Evolutionary conservation across 2,888 invertebrate genomes (phyloP).

Genomic region (Crioceris asparagi): DNA sequence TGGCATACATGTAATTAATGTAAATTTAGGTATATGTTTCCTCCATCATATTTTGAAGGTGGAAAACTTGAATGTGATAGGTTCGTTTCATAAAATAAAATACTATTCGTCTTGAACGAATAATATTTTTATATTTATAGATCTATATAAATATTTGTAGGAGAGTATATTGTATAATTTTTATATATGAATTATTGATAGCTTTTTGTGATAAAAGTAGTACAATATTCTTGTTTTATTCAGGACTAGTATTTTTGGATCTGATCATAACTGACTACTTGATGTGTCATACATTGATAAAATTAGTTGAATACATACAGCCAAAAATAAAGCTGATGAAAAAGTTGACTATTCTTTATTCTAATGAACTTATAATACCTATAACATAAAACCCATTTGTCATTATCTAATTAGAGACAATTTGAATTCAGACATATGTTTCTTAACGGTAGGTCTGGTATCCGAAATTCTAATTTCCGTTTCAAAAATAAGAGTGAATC

Average conservation of each 20-base stretch:
- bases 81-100: slow-evolving; percentile 10
- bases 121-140: slow-evolving; percentile 14
- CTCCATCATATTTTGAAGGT: slow-evolving; percentile 2
- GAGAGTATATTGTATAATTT: slow-evolving; percentile 13
- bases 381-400: no score
- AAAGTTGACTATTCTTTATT: no score
- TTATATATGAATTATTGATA: slow-evolving; percentile 13
- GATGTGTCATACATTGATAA: slow-evolving; percentile 10
- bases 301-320: no score
- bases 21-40: slow-evolving; percentile 6
- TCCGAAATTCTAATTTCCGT: no score
- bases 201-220: slow-evolving; percentile 12
- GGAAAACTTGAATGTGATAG: slow-evolving; percentile 11
- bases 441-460: no score
- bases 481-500: no score
- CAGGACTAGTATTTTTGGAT: slow-evolving; percentile 10
- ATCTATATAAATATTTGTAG: slow-evolving; percentile 14
- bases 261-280: slow-evolving; percentile 14
- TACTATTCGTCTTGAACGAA: slow-evolving; percentile 11
- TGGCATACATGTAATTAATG: no score
- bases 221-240: slow-evolving; percentile 7
- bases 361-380: no score
- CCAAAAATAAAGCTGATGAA: no score
- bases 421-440: no score
- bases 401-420: no score